These are phyloP conservation scores for Eupithecia inturbata DNA, from an alignment of 2,888 invertebrate species.

Conservation along the genomic window DNA sequence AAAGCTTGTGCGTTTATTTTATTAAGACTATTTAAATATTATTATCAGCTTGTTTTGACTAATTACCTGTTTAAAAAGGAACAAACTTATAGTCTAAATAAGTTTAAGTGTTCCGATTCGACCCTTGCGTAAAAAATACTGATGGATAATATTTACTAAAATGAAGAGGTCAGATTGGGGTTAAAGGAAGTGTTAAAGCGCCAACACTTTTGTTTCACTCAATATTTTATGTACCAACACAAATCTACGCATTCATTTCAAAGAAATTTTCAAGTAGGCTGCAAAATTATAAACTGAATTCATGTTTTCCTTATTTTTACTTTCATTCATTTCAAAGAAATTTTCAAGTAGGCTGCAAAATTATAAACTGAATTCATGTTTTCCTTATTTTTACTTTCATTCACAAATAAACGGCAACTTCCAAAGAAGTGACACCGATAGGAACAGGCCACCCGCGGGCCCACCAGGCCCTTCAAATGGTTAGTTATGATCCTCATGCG, in stretches of 20 bases:
- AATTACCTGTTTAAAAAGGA: not conserved
- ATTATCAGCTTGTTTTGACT: not conserved
- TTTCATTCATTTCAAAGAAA: constrained; percentile 7
- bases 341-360: constrained; percentile 19
- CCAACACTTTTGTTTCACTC: not conserved
- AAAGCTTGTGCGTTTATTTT: not conserved
- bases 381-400: constrained; percentile 40
- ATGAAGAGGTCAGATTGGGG: not conserved
- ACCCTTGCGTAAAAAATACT: not conserved
- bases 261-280: constrained; percentile 19
- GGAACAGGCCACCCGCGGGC: constrained; percentile 20
- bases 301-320: constrained; percentile 41
- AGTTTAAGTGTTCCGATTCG: not conserved
- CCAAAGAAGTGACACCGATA: constrained; percentile 40
- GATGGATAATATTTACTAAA: not conserved
- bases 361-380: constrained; percentile 24
- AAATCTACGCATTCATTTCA: not conserved
- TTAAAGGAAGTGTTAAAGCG: not conserved
- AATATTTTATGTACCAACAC: not conserved
- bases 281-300: constrained; percentile 15
- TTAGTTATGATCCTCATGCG: constrained; percentile 23
- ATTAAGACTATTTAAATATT: not conserved
- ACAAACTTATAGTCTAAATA: not conserved
- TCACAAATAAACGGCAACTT: constrained; percentile 31
- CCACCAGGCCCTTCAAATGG: constrained; percentile 22